Evolutionary conservation across 2,113 vertebrate genomes (phyloP).

Genomic region (Macquaria australasica): DNA sequence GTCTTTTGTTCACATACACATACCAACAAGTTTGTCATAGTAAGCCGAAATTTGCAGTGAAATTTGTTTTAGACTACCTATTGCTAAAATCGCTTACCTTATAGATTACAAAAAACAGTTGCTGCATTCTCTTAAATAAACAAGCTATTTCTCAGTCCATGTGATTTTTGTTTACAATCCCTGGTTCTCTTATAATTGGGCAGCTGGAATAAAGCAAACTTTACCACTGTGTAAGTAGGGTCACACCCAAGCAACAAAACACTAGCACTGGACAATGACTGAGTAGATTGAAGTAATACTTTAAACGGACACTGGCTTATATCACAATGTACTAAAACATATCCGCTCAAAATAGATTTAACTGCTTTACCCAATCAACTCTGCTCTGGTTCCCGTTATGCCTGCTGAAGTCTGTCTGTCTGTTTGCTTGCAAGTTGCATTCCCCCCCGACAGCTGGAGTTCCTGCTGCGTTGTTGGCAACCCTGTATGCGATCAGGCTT

Average conservation of each 20-base stretch:
- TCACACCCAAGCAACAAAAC: not conserved
- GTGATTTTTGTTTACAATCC: not conserved
- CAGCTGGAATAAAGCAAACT: constrained; percentile 9
- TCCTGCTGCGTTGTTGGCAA: constrained; percentile 55
- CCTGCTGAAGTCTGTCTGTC: constrained; percentile 24
- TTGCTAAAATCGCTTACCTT: not conserved
- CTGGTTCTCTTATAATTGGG: not conserved
- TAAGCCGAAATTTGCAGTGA: not conserved
- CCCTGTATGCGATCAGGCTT: constrained; percentile 40
- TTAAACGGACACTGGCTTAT: constrained; percentile 13
- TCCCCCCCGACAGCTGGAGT: constrained; percentile 46
- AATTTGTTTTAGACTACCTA: not conserved
- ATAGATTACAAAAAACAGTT: not conserved
- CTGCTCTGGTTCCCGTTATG: constrained; percentile 38
- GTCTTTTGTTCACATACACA: not conserved
- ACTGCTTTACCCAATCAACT: constrained; percentile 41
- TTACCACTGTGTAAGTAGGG: not conserved
- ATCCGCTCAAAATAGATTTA: constrained; percentile 42
- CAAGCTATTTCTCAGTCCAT: not conserved
- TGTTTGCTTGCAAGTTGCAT: constrained; percentile 21
- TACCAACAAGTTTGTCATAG: not conserved
- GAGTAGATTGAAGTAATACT: constrained; percentile 2
- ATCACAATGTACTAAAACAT: constrained; percentile 30
- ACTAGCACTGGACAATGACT: not conserved
- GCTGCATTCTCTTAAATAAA: not conserved